Percentiles rank a stretch among this genome's conserved stretches.
Conservation (phyloP, 2,113 vertebrate genomes). For the Mugil cephalus region DNA sequence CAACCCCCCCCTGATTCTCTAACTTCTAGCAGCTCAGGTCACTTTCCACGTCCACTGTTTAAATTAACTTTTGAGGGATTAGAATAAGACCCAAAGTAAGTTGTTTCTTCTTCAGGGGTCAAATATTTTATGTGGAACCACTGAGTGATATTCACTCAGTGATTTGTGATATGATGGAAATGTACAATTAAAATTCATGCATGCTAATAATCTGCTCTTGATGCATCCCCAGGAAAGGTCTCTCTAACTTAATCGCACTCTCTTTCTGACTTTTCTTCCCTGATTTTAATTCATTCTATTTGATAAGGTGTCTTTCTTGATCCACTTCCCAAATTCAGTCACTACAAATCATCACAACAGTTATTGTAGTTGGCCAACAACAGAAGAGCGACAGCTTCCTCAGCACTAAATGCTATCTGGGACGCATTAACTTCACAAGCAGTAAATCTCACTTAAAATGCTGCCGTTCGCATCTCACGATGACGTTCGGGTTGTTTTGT, state of each 20-base stretch:
- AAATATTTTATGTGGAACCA: neutral
- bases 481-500: conserved; percentile 24
- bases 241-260: neutral
- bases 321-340: too few species aligned
- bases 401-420: conserved; percentile 12
- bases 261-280: neutral
- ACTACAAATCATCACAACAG: conserved; percentile 7
- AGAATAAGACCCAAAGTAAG: neutral
- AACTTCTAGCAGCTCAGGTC: too few species aligned
- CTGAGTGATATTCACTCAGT: neutral
- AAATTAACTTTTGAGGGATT: too few species aligned
- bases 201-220: neutral
- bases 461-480: conserved; percentile 36
- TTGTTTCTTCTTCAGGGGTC: neutral
- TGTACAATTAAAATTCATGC: neutral
- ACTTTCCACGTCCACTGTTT: too few species aligned
- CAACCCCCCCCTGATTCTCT: neutral
- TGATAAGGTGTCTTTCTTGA: too few species aligned
- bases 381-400: conserved; percentile 21
- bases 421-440: conserved; percentile 18
- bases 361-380: conserved; percentile 6
- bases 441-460: conserved; percentile 60
- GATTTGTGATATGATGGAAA: conserved; percentile 4
- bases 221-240: conserved; percentile 2
- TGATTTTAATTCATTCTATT: too few species aligned